A percentile compares a stretch with the other conserved stretches of the same genome.
phyloP scores from a whole-genome alignment of 2,113 vertebrate species.

The Myotis davidii region DNA sequence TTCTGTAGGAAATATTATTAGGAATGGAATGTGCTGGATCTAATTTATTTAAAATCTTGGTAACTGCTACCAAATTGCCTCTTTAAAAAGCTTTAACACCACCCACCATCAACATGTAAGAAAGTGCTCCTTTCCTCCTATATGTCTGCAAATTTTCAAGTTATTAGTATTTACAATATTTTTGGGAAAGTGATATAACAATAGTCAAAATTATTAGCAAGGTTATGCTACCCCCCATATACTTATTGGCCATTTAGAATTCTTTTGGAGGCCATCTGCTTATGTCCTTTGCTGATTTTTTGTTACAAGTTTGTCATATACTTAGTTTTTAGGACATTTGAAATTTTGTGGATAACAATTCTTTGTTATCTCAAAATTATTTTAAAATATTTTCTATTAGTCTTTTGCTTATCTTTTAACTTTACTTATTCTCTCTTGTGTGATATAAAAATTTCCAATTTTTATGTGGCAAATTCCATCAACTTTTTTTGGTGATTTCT shows the following conservation, averaged over 20 bases:
- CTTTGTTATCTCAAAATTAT: neutral
- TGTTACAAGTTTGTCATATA: conserved; percentile 2
- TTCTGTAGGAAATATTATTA: neutral
- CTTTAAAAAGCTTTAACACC: neutral
- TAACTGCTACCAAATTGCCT: neutral
- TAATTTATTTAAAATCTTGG: conserved; percentile 34
- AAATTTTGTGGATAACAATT: neutral
- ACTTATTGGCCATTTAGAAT: neutral
- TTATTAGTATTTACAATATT: conserved; percentile 36
- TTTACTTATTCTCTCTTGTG: neutral
- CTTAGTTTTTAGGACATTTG: conserved; percentile 7
- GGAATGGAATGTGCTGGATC: neutral
- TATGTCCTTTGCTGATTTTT: neutral
- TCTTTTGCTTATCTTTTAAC: neutral
- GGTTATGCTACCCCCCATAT: neutral
- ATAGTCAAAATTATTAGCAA: conserved; percentile 25
- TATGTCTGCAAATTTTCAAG: neutral
- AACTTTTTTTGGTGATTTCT: neutral
- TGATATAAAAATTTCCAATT: conserved; percentile 10
- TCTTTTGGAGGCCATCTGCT: conserved; percentile 5
- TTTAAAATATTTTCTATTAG: neutral
- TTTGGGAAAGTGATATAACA: neutral
- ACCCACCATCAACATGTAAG: neutral
- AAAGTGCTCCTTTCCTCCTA: neutral
- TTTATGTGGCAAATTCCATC: conserved; percentile 7